Evolutionary conservation across 2,113 vertebrate genomes (phyloP).

Genomic region (Cathartes aura): DNA sequence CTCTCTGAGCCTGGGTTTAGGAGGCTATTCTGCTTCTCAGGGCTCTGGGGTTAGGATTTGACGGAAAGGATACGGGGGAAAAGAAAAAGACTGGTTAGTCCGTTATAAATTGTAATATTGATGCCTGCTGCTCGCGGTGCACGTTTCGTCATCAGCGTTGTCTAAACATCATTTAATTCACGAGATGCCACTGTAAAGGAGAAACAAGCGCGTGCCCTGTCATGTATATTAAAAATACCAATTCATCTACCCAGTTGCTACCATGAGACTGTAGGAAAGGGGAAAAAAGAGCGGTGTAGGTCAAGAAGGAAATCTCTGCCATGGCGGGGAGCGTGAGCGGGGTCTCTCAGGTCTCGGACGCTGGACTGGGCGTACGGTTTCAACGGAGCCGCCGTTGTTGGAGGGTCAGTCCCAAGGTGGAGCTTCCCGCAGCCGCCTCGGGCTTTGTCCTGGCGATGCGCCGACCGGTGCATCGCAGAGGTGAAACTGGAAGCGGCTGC

Average conservation of each 20-base stretch:
- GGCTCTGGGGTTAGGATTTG: not conserved
- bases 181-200: not conserved
- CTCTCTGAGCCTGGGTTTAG: not conserved
- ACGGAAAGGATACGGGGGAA: not conserved
- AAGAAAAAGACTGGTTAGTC: not conserved
- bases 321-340: accelerated
- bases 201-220: not conserved
- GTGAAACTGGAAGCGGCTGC: not conserved
- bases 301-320: not conserved
- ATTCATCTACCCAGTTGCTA: not conserved
- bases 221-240: not conserved
- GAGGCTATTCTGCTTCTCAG: not conserved
- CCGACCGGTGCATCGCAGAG: not conserved
- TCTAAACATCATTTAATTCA: not conserved
- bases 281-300: not conserved
- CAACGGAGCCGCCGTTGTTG: not conserved
- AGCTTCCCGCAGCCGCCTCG: not conserved
- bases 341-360: not conserved
- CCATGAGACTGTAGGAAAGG: not conserved
- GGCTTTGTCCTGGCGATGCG: not conserved
- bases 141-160: not conserved
- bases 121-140: not conserved
- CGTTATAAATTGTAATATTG: not conserved
- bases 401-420: not conserved
- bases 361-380: not conserved